Percentiles rank a stretch among this genome's conserved stretches.
Evolutionary conservation across 2,113 vertebrate species (phyloP).

Genomic region (Fulica atra): DNA sequence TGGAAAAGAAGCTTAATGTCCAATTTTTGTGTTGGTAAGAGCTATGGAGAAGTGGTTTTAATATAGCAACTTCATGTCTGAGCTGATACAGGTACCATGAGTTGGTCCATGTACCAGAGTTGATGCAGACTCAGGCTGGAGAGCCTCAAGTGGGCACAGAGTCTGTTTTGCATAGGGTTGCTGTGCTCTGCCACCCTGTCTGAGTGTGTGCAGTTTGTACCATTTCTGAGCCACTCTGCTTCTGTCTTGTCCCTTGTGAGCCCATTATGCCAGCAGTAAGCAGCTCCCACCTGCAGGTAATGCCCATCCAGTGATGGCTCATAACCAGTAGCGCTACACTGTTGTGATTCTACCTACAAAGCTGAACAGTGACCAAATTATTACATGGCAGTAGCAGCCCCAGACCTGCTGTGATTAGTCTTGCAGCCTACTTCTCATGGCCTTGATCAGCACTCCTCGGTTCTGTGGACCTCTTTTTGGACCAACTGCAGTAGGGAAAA

Average conservation of each 20-base stretch:
- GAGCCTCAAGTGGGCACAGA: neutral
- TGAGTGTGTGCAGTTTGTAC: neutral
- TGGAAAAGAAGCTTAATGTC: neutral
- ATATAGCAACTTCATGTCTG: neutral
- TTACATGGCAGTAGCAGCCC: neutral
- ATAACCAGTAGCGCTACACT: neutral
- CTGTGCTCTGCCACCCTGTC: neutral
- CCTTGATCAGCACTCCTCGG: neutral
- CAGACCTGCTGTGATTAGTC: neutral
- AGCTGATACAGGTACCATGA: neutral
- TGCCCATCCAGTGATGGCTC: neutral
- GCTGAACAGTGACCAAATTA: neutral
- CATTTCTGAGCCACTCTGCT: neutral
- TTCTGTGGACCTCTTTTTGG: neutral
- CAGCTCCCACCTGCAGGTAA: neutral
- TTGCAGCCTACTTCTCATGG: neutral
- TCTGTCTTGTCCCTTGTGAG: neutral
- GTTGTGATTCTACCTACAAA: neutral
- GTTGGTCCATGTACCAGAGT: rapidly evolving
- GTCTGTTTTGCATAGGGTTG: neutral
- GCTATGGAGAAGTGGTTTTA: neutral
- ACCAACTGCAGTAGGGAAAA: neutral
- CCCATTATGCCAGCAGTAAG: neutral
- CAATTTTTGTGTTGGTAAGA: neutral
- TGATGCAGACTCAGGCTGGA: neutral